Evolutionary conservation across 2,888 invertebrate species (phyloP).

Genomic region (Kryphioiulus occultus): DNA sequence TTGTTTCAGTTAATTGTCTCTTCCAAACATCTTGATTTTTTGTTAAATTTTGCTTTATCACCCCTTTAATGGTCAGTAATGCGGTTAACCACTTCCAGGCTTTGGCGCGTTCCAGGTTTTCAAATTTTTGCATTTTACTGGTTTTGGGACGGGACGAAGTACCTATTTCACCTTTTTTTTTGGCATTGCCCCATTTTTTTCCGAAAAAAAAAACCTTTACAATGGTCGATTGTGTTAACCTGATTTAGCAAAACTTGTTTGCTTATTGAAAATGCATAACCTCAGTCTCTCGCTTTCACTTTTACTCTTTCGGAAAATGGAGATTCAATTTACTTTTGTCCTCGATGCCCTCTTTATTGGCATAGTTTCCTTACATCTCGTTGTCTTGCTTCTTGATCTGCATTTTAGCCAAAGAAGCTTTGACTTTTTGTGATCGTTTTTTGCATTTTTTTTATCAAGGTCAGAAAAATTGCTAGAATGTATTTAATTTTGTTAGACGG

Average conservation of each 20-base stretch:
- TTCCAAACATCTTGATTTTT: no score
- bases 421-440: neutral
- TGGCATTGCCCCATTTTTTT: conserved; percentile 16
- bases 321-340: neutral
- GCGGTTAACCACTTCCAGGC: neutral
- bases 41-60: neutral
- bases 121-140: neutral
- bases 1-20: no score
- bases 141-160: neutral
- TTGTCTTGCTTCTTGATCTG: neutral
- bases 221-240: conserved; percentile 1
- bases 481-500: neutral
- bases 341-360: neutral
- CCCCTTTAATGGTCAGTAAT: neutral
- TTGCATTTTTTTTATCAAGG: neutral
- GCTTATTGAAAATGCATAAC: conserved; percentile 9
- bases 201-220: neutral
- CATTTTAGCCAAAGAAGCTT: neutral
- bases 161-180: neutral
- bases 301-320: neutral
- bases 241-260: neutral
- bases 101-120: neutral
- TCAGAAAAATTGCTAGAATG: neutral
- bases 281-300: neutral
- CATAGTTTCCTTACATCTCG: neutral